phyloP scores from a whole-genome alignment of 2,113 vertebrate species.

The Ceyx cyanopectus region DNA sequence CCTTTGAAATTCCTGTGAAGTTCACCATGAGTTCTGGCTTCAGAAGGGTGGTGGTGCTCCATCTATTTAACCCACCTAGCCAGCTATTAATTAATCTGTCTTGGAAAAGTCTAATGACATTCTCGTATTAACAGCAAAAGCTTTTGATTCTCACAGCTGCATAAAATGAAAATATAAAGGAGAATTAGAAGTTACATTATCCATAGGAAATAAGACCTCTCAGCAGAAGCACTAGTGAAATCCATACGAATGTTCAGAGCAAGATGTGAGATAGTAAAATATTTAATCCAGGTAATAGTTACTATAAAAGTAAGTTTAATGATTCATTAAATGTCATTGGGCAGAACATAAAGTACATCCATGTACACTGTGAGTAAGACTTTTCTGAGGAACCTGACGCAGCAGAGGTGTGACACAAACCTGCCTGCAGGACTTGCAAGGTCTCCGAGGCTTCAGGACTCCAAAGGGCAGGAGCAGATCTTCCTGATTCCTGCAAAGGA shows the following conservation, averaged over 20 bases:
- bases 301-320: not conserved
- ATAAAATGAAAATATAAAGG: not conserved
- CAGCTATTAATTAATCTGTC: conserved; percentile 1
- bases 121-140: not conserved
- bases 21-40: not conserved
- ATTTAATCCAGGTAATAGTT: not conserved
- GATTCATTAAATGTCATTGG: not conserved
- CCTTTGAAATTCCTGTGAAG: not conserved
- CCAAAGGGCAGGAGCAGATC: not conserved
- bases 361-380: not conserved
- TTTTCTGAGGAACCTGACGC: not conserved
- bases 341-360: not conserved
- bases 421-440: not conserved
- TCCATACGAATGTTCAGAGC: not conserved
- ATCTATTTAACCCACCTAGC: not conserved
- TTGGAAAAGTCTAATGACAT: not conserved
- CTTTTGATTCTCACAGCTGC: not conserved
- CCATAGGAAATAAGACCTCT: not conserved
- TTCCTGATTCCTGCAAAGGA: not conserved
- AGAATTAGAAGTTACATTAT: not conserved
- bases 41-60: not conserved
- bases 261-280: not conserved
- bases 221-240: not conserved
- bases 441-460: not conserved
- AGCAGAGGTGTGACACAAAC: fast-evolving